These are phyloP conservation scores for Suncus etruscus DNA, from an alignment of 2,113 vertebrate genomes.

Conservation along the genomic window DNA sequence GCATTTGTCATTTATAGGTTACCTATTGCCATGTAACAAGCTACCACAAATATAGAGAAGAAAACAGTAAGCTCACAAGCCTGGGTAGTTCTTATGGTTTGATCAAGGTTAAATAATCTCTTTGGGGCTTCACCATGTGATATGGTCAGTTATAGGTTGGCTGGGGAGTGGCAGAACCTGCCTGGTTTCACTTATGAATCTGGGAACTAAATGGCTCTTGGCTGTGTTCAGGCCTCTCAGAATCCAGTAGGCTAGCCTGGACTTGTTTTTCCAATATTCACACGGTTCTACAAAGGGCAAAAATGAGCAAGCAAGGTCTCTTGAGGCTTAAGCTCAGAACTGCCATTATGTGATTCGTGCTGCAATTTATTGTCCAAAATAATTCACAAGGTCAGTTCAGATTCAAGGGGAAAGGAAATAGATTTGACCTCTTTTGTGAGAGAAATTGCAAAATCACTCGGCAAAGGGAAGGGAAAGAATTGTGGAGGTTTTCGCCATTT, in stretches of 20 bases:
- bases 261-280: conserved; percentile 18
- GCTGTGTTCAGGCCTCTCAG: conserved; percentile 19
- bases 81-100: conserved; percentile 7
- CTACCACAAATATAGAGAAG: background rate
- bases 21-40: conserved; percentile 31
- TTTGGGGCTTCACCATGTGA: background rate
- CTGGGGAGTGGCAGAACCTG: background rate
- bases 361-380: conserved; percentile 9
- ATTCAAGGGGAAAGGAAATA: background rate
- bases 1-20: conserved; percentile 34
- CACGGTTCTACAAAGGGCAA: conserved; percentile 15
- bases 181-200: background rate
- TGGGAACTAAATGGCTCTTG: conserved; percentile 19
- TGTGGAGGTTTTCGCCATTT: background rate
- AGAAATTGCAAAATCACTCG: conserved; percentile 10
- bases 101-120: background rate
- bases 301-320: background rate
- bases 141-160: conserved; percentile 5
- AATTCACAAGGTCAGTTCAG: background rate
- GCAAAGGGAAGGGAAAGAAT: background rate
- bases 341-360: background rate
- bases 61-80: conserved; percentile 29
- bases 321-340: conserved; percentile 12
- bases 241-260: background rate
- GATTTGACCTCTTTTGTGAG: conserved; percentile 16